These are phyloP conservation scores for Tachycineta bicolor DNA, from an alignment of 2,113 vertebrate species.

Conservation along the genomic window DNA sequence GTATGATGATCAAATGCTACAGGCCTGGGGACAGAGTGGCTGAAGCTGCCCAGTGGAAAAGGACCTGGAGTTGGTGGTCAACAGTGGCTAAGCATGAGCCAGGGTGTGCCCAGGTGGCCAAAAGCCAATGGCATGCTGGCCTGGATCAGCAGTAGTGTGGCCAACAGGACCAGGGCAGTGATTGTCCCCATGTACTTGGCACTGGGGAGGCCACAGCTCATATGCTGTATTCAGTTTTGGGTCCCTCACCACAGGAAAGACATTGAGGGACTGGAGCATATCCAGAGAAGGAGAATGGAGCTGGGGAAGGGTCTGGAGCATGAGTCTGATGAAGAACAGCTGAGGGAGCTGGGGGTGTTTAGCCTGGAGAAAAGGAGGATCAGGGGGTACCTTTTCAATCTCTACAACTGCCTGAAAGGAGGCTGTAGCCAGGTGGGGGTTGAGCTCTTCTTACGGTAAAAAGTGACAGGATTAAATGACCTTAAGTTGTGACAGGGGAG, in stretches of 20 bases:
- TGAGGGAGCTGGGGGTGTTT: neutral
- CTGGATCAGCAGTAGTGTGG: fast-evolving
- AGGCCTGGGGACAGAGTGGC: neutral
- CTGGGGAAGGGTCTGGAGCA: neutral
- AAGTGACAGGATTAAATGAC: neutral
- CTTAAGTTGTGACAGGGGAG: neutral
- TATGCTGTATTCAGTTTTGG: neutral
- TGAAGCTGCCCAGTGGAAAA: neutral
- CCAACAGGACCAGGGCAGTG: neutral
- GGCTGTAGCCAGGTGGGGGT: fast-evolving
- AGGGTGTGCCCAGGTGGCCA: fast-evolving
- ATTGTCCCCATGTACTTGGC: fast-evolving
- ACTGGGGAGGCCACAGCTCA: fast-evolving
- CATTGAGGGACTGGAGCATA: fast-evolving
- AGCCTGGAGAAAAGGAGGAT: neutral
- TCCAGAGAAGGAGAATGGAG: neutral
- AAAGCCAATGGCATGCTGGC: neutral
- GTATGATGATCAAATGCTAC: fast-evolving
- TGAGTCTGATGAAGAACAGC: fast-evolving
- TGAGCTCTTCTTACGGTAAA: neutral
- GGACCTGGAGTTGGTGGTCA: fast-evolving
- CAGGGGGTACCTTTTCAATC: neutral
- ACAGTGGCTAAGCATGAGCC: neutral
- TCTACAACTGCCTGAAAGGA: neutral
- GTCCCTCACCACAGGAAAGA: neutral